A percentile compares a stretch with the other conserved stretches of the same genome.
These are phyloP conservation scores for Valencia hispanica DNA, from an alignment of 2,797 vertebrate species.

Conservation along the genomic window DNA sequence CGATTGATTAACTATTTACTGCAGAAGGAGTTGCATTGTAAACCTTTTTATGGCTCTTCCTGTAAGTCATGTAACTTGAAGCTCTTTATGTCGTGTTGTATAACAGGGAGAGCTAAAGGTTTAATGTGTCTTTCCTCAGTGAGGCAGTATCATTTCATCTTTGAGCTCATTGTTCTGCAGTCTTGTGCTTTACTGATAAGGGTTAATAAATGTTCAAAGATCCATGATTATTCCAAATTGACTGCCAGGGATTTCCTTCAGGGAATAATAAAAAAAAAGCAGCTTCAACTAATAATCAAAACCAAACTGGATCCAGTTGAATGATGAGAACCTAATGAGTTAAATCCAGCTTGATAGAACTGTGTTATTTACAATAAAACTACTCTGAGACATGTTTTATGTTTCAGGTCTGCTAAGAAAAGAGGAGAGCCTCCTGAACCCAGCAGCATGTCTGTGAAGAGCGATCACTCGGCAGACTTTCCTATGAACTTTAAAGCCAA, in stretches of 20 bases:
- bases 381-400: neutral
- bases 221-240: neutral
- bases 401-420: neutral
- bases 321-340: neutral
- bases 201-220: neutral
- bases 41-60: neutral
- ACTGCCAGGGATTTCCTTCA: neutral
- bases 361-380: neutral
- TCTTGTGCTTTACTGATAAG: neutral
- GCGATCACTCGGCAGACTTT: neutral
- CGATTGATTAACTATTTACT: neutral
- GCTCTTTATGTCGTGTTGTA: neutral
- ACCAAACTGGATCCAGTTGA: too few relatives aligned
- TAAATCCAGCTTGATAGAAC: neutral
- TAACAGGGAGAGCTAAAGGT: neutral
- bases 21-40: neutral
- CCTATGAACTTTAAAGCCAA: neutral
- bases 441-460: neutral
- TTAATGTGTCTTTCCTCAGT: neutral
- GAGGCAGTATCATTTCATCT: neutral
- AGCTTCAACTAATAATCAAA: too few relatives aligned
- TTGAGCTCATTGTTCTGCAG: neutral
- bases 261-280: too few relatives aligned
- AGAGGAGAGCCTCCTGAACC: neutral
- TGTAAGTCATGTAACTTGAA: neutral